Evolutionary conservation across 2,888 invertebrate genomes (phyloP).

Genomic region (Acanthopleura granulata): DNA sequence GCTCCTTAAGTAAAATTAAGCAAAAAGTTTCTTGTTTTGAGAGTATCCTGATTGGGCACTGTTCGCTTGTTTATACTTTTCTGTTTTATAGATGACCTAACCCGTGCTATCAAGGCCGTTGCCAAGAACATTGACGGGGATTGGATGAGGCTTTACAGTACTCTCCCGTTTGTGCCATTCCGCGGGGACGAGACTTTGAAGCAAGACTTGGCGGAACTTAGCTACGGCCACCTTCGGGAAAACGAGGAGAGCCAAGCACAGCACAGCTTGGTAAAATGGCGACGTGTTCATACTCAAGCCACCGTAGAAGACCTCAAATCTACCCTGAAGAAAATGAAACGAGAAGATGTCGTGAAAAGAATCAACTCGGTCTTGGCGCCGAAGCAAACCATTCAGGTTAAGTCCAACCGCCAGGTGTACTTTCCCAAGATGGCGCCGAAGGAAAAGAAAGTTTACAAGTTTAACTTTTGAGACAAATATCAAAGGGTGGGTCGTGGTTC

Average conservation of each 20-base stretch:
- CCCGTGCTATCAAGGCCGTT: slow-evolving; percentile 44
- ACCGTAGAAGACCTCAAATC: slow-evolving; percentile 50
- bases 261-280: slow-evolving; percentile 51
- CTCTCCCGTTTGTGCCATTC: slow-evolving; percentile 55
- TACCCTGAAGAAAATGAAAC: slow-evolving; percentile 41
- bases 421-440: neutral
- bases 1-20: no score
- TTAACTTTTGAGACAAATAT: neutral
- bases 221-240: slow-evolving; percentile 50
- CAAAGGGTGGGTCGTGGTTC: no score
- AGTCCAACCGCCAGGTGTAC: neutral
- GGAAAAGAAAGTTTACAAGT: slow-evolving; percentile 7
- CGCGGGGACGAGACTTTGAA: slow-evolving; percentile 53
- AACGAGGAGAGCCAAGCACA: slow-evolving; percentile 42
- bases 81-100: slow-evolving; percentile 49
- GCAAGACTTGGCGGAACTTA: slow-evolving; percentile 55
- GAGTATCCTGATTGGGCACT: no score
- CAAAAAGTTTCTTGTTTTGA: no score
- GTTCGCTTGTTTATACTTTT: no score
- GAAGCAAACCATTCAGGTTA: neutral
- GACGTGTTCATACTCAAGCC: slow-evolving; percentile 58
- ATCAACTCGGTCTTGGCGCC: slow-evolving; percentile 33
- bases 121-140: slow-evolving; percentile 50
- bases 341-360: slow-evolving; percentile 53
- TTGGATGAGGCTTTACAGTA: slow-evolving; percentile 56